Conservation (phyloP, 92 coral and sea anemone species). For the Galaxea fascicularis region DNA sequence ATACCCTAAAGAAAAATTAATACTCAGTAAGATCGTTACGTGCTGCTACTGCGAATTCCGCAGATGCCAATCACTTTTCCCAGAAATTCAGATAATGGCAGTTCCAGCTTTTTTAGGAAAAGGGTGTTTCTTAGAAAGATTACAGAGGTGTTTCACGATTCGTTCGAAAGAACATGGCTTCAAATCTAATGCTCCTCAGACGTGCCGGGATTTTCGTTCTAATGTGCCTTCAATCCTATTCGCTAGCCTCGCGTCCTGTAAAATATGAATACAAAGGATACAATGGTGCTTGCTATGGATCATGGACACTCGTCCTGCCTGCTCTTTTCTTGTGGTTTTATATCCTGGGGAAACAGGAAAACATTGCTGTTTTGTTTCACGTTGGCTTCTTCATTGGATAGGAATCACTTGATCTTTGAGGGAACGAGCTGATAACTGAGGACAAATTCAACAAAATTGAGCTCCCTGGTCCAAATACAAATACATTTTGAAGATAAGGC, state of each 20-base stretch:
- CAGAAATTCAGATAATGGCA: too few relatives aligned
- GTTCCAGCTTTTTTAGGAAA: too few relatives aligned
- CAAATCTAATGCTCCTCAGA: background rate
- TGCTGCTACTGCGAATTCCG: background rate
- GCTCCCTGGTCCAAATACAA: conserved; percentile 78
- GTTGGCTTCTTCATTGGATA: conserved; percentile 36
- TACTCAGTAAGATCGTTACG: background rate
- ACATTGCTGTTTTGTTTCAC: conserved; percentile 38
- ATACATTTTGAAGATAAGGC: conserved; percentile 64
- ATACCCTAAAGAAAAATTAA: too few relatives aligned
- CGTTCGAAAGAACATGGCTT: conserved; percentile 14
- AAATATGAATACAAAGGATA: conserved; percentile 26
- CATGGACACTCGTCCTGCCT: background rate
- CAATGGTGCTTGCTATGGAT: conserved; percentile 1
- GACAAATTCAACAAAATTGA: conserved; percentile 38
- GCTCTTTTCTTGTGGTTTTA: conserved; percentile 28
- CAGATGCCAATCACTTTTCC: too few relatives aligned
- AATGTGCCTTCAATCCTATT: conserved; percentile 22
- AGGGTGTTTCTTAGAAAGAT: too few relatives aligned
- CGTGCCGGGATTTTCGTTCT: conserved; percentile 23
- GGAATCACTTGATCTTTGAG: conserved; percentile 29
- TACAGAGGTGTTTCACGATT: background rate
- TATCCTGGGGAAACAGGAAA: conserved; percentile 12
- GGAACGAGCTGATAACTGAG: conserved; percentile 10
- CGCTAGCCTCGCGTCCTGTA: conserved; percentile 57